Conservation (phyloP, 1,140 invertebrate species). For the Pachyrhynchus sulphureomaculatus region DNA sequence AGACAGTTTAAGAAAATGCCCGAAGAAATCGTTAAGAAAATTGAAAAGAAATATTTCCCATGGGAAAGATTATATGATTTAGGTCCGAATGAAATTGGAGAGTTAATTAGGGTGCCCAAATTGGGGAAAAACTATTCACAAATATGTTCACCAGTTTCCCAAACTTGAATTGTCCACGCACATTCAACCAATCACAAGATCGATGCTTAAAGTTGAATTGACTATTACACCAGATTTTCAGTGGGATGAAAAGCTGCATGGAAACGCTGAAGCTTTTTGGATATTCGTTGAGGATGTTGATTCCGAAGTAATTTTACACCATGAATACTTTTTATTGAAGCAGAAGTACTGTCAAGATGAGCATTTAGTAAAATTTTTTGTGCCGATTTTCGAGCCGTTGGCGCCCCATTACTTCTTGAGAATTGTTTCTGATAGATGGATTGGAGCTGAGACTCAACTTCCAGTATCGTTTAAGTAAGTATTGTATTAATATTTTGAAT, state of each 20-base stretch:
- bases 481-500: background rate
- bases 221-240: constrained; percentile 99
- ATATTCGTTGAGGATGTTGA: constrained; percentile 98
- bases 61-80: constrained; percentile 95
- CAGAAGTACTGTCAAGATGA: constrained; percentile 93
- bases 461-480: constrained; percentile 84
- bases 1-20: constrained; percentile 98
- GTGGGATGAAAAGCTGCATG: constrained; percentile 98
- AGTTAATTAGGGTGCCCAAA: constrained; percentile 93
- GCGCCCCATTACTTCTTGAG: constrained; percentile 97
- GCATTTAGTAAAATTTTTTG: constrained; percentile 96
- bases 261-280: constrained; percentile 97
- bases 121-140: constrained; percentile 96
- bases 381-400: constrained; percentile 96
- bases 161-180: constrained; percentile 93
- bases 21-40: constrained; percentile 95
- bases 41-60: constrained; percentile 97
- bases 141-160: constrained; percentile 97
- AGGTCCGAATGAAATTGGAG: constrained; percentile 96
- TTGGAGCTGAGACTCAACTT: constrained; percentile 91
- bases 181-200: constrained; percentile 96
- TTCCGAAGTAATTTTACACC: constrained; percentile 92
- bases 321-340: constrained; percentile 97
- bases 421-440: constrained; percentile 79
- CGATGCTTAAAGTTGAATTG: constrained; percentile 91